Evolutionary conservation across 2,113 vertebrate genomes (phyloP).

Genomic region (Melierax canorus): DNA sequence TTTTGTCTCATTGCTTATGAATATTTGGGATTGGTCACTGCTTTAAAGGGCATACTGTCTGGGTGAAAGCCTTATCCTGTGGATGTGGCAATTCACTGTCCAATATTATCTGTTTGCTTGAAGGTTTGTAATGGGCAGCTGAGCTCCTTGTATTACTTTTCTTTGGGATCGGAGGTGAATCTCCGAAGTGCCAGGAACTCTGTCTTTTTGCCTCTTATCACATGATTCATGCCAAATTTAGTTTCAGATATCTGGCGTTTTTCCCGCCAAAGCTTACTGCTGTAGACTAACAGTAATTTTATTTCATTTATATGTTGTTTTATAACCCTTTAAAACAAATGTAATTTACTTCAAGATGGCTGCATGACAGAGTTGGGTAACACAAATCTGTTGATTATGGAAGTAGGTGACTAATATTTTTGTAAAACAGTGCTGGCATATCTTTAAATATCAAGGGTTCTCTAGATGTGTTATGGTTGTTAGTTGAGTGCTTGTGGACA

Average conservation of each 20-base stretch:
- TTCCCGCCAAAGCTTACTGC: neutral
- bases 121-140: neutral
- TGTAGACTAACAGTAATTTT: neutral
- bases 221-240: neutral
- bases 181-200: neutral
- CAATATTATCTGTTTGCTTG: neutral
- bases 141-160: neutral
- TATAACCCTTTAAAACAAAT: neutral
- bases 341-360: neutral
- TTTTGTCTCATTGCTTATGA: neutral
- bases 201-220: neutral
- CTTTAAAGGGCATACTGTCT: neutral
- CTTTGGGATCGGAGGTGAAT: neutral
- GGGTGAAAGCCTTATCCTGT: neutral
- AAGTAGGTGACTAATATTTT: neutral
- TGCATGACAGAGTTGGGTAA: neutral
- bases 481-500: neutral
- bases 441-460: neutral
- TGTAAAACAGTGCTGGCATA: neutral
- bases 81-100: neutral
- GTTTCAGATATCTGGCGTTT: neutral
- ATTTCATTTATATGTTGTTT: neutral
- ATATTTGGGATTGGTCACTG: neutral
- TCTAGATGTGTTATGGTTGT: neutral
- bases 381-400: neutral